Conservation (phyloP, 2,888 invertebrate species). For the Cyclophora albipunctata region DNA sequence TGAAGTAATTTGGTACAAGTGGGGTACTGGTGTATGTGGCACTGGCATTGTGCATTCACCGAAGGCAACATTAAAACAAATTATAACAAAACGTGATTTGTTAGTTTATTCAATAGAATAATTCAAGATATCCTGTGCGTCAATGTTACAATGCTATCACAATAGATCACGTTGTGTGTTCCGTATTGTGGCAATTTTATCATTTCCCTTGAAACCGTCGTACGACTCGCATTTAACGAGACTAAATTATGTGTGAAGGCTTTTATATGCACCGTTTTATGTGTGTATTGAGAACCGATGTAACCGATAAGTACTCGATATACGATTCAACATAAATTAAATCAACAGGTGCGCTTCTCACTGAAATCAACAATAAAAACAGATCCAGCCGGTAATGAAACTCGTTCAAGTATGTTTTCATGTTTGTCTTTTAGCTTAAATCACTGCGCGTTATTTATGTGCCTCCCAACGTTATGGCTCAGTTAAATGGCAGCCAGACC, state of each 20-base stretch:
- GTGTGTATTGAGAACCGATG: conserved; percentile 28
- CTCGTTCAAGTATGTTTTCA: too few relatives aligned
- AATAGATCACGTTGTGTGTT: conserved; percentile 29
- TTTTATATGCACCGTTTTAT: conserved; percentile 22
- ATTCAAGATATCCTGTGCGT: conserved; percentile 36
- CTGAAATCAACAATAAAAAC: conserved; percentile 40
- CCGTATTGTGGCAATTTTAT: conserved; percentile 37
- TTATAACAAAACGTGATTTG: conserved; percentile 25
- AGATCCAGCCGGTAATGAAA: conserved; percentile 18
- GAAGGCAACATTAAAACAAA: conserved; percentile 3
- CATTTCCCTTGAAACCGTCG: conserved; percentile 35
- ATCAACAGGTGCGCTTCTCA: conserved; percentile 48
- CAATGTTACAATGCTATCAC: conserved; percentile 29
- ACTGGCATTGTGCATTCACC: neutral
- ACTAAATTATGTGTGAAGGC: conserved; percentile 32
- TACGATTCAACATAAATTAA: conserved; percentile 36
- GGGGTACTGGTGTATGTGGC: too few relatives aligned
- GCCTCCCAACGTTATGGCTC: too few relatives aligned
- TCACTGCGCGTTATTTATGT: too few relatives aligned
- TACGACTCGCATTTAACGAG: conserved; percentile 31
- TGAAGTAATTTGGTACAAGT: conserved; percentile 13
- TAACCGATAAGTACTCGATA: conserved; percentile 35
- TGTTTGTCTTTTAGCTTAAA: too few relatives aligned
- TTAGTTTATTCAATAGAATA: conserved; percentile 36
- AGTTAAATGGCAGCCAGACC: too few relatives aligned